Evolutionary conservation across 2,888 invertebrate genomes (phyloP).

Genomic region (Rhagonycha lutea): DNA sequence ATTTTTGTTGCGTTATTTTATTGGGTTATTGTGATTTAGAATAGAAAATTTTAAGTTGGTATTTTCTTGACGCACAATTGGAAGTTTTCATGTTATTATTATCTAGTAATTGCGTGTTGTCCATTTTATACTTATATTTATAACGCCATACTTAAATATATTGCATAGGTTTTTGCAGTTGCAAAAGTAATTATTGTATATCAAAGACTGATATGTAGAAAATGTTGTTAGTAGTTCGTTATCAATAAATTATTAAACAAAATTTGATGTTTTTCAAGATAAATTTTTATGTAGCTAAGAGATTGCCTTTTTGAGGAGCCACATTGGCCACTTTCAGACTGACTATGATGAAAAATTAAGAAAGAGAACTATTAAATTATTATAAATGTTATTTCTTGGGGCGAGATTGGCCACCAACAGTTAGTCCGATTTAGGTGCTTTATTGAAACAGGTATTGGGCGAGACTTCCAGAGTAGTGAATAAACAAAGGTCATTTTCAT

Average conservation of each 20-base stretch:
- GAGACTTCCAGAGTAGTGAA: too few species aligned
- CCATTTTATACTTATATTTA: neutral
- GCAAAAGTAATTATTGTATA: neutral
- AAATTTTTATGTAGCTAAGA: too few species aligned
- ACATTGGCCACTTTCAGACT: too few species aligned
- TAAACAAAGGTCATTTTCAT: too few species aligned
- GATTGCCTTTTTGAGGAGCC: too few species aligned
- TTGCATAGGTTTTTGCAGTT: neutral
- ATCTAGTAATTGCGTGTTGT: neutral
- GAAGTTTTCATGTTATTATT: neutral
- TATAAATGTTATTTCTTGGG: too few species aligned
- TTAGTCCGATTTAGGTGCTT: too few species aligned
- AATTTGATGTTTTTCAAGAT: neutral
- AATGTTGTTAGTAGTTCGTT: neutral
- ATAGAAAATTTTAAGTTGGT: neutral
- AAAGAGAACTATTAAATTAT: too few species aligned
- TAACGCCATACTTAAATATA: neutral
- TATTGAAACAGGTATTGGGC: too few species aligned
- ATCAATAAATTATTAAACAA: neutral
- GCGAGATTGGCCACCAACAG: too few species aligned
- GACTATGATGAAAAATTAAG: too few species aligned
- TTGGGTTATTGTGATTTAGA: neutral
- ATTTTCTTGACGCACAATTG: neutral
- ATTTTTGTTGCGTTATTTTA: neutral
- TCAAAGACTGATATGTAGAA: neutral